These are phyloP conservation scores for Brachypodius melanocephalos DNA, from an alignment of 2,113 vertebrate species.

Conservation along the genomic window DNA sequence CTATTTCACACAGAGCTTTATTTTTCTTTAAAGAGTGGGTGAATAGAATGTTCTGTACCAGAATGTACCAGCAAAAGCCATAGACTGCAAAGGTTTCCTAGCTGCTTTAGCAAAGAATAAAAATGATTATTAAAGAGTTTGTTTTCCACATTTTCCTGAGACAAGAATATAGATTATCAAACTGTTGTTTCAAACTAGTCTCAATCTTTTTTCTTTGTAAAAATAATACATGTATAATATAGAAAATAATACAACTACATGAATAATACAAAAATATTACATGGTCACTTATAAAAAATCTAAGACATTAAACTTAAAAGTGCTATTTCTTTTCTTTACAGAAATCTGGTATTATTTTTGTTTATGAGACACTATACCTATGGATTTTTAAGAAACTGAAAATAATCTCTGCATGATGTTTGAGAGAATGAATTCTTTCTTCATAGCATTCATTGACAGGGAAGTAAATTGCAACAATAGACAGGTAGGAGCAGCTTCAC, in stretches of 20 bases:
- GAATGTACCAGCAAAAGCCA: background rate
- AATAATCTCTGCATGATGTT: background rate
- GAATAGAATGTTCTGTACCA: slow-evolving; percentile 6
- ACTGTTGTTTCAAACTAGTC: background rate
- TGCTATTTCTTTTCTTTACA: background rate
- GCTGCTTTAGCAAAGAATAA: background rate
- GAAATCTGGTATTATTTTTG: background rate
- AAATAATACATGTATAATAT: background rate
- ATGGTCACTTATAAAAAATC: background rate
- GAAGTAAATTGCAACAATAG: background rate
- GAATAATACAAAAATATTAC: background rate
- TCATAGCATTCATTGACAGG: background rate
- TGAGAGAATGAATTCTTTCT: background rate
- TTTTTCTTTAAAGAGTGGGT: slow-evolving; percentile 32
- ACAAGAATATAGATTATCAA: background rate
- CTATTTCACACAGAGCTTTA: background rate
- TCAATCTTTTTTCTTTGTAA: background rate
- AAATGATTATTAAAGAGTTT: background rate
- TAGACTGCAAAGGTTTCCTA: background rate
- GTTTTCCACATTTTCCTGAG: background rate
- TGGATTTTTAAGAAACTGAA: background rate
- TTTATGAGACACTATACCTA: background rate
- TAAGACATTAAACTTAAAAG: background rate
- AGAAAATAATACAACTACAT: background rate
- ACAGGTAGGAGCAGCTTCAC: background rate